Percentiles rank a stretch among this genome's conserved stretches.
phyloP scores from a whole-genome alignment of 2,113 vertebrate species.

The Otus sunia region DNA sequence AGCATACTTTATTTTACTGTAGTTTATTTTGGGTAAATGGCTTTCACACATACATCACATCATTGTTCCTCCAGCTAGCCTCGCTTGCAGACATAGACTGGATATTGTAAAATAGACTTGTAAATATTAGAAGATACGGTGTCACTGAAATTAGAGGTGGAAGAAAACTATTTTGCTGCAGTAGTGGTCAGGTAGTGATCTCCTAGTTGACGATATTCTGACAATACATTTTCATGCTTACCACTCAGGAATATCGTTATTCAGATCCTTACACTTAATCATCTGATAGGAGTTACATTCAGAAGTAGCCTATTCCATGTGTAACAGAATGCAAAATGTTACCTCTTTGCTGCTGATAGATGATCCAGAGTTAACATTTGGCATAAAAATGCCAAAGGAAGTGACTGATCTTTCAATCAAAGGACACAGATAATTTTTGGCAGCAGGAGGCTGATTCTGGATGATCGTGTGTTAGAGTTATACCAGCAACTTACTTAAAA shows the following conservation, averaged over 20 bases:
- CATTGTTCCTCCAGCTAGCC: neutral
- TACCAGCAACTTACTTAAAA: neutral
- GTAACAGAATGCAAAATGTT: neutral
- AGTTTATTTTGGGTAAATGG: conserved; percentile 26
- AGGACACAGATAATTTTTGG: neutral
- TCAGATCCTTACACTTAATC: neutral
- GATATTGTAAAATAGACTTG: neutral
- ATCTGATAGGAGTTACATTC: neutral
- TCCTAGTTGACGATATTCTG: neutral
- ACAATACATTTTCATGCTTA: neutral
- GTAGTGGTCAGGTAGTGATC: neutral
- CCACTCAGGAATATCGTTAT: neutral
- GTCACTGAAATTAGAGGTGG: neutral
- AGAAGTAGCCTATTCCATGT: neutral
- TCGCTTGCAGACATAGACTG: neutral
- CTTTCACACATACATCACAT: neutral
- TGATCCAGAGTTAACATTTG: neutral
- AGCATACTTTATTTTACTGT: neutral
- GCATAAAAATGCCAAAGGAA: conserved; percentile 3
- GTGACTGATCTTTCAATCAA: neutral
- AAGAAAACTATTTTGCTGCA: neutral
- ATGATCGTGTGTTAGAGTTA: neutral
- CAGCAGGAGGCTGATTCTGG: neutral
- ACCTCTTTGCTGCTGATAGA: neutral
- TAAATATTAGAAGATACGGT: neutral